A percentile compares a stretch with the other conserved stretches of the same genome.
Evolutionary conservation across 2,113 vertebrate genomes (phyloP).

Genomic region (Tragelaphus imberbis): DNA sequence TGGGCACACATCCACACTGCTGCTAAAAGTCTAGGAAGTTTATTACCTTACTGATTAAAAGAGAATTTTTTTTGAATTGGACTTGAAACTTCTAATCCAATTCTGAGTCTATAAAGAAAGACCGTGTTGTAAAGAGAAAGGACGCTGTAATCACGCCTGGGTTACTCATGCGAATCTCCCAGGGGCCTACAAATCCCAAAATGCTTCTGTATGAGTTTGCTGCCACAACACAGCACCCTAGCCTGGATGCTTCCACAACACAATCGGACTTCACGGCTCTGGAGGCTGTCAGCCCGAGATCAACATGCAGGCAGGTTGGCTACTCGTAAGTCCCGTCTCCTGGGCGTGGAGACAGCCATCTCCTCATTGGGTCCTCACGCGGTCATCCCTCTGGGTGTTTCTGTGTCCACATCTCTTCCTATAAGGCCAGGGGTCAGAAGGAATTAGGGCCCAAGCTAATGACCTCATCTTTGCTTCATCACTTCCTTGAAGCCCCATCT

Average conservation of each 20-base stretch:
- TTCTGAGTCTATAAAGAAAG: too few species aligned
- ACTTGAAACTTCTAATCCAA: too few species aligned
- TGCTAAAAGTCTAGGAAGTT: too few species aligned
- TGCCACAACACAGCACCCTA: rapidly evolving
- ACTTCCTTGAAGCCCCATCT: background rate
- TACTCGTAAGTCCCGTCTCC: rapidly evolving
- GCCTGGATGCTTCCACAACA: background rate
- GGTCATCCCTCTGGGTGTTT: background rate
- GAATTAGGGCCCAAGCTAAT: background rate
- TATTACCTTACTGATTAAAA: too few species aligned
- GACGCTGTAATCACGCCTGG: rapidly evolving
- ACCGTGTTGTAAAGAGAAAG: too few species aligned
- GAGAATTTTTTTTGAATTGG: too few species aligned
- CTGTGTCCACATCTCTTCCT: background rate
- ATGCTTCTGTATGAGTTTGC: background rate
- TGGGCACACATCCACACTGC: too few species aligned
- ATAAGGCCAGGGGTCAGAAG: background rate
- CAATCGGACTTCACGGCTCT: rapidly evolving
- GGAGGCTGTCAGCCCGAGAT: background rate
- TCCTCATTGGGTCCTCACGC: background rate
- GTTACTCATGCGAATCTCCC: too few species aligned
- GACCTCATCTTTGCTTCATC: background rate
- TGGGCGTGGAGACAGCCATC: rapidly evolving
- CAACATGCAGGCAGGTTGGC: rapidly evolving
- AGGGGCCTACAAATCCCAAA: background rate